A percentile compares a stretch with the other conserved stretches of the same genome.
Conservation (phyloP, 1,140 invertebrate genomes). For the Notospermus geniculatus region DNA sequence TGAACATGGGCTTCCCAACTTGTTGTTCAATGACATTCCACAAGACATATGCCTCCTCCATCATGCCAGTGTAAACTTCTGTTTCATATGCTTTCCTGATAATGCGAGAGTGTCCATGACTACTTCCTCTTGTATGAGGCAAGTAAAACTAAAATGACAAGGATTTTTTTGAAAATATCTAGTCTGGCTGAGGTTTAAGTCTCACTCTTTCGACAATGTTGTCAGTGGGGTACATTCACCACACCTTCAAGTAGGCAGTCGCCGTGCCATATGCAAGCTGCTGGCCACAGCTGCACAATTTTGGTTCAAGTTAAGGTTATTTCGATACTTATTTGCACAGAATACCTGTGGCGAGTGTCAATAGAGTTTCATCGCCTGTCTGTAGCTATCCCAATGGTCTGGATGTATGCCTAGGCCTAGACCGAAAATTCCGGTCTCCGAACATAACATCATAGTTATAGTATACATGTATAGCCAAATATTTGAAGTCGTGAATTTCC, state of each 20-base stretch:
- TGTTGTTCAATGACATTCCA: constrained; percentile 39
- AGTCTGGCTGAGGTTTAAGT: not conserved
- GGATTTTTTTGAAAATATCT: not conserved
- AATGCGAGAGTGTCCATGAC: constrained; percentile 49
- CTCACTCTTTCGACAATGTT: no score
- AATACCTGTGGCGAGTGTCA: no score
- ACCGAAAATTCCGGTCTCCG: no score
- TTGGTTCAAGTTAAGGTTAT: not conserved
- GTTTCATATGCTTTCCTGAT: constrained; percentile 44
- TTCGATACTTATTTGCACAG: no score
- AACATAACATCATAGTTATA: no score
- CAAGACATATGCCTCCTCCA: constrained; percentile 42
- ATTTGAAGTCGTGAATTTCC: no score
- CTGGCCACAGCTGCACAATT: constrained; percentile 6
- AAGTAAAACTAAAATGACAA: constrained; percentile 40
- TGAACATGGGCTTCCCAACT: constrained; percentile 26
- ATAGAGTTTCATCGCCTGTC: no score
- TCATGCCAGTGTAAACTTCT: constrained; percentile 42
- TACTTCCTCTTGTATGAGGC: constrained; percentile 48
- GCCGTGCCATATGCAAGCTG: not conserved
- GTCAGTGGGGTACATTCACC: not conserved
- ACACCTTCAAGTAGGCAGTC: no score
- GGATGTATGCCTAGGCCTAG: no score
- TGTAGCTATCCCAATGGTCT: no score
- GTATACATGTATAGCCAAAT: no score